These are phyloP conservation scores for Paratilapia polleni DNA, from an alignment of 2,113 vertebrate species.

Conservation along the genomic window DNA sequence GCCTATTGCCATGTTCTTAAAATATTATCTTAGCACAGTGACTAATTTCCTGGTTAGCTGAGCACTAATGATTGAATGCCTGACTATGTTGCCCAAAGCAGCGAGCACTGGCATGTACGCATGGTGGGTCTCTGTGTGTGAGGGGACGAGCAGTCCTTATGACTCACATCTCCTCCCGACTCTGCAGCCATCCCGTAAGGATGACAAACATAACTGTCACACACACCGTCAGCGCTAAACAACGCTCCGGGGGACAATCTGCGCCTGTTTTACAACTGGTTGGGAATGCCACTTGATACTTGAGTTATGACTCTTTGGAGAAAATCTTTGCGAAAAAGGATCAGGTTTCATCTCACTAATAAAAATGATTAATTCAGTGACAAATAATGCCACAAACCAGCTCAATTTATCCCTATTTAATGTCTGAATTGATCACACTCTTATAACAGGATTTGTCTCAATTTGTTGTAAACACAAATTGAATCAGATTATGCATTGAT, in stretches of 20 bases:
- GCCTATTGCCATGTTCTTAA: slow-evolving; percentile 48
- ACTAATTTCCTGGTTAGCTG: slow-evolving; percentile 70
- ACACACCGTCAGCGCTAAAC: slow-evolving; percentile 11
- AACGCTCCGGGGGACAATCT: slow-evolving; percentile 36
- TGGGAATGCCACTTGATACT: slow-evolving; percentile 25
- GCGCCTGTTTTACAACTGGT: slow-evolving; percentile 22
- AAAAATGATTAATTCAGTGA: slow-evolving; percentile 51
- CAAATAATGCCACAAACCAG: slow-evolving; percentile 14
- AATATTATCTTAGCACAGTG: slow-evolving; percentile 62
- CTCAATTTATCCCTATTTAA: slow-evolving; percentile 35
- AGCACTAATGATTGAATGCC: slow-evolving; percentile 65
- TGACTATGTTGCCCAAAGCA: slow-evolving; percentile 43
- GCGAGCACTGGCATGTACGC: background rate
- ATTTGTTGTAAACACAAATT: slow-evolving; percentile 65
- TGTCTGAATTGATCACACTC: slow-evolving; percentile 42
- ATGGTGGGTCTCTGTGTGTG: background rate
- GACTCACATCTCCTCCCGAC: slow-evolving; percentile 28
- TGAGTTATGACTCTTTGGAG: slow-evolving; percentile 35
- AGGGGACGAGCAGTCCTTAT: background rate
- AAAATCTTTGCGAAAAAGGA: slow-evolving; percentile 47
- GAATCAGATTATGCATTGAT: slow-evolving; percentile 65
- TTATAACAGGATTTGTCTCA: slow-evolving; percentile 63
- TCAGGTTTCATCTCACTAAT: slow-evolving; percentile 40
- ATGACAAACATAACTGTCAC: slow-evolving; percentile 3
- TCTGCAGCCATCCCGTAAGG: slow-evolving; percentile 20